A percentile compares a stretch with the other conserved stretches of the same genome.
Evolutionary conservation across 2,797 vertebrate genomes (phyloP).

Genomic region (Onychomys torridus): DNA sequence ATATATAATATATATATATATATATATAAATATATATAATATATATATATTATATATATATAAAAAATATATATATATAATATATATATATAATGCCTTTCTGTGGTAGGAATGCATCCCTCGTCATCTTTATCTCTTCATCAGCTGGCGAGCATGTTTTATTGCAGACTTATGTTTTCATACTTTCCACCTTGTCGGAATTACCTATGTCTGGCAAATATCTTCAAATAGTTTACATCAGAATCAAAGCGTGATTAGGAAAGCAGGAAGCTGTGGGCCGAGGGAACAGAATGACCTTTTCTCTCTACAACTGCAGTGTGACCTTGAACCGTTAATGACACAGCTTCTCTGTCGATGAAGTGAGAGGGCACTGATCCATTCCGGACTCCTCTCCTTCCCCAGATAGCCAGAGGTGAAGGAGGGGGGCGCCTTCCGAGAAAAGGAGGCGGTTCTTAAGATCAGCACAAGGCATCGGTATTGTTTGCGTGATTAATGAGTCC

Average conservation of each 20-base stretch:
- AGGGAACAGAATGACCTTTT: background rate
- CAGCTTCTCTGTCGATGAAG: background rate
- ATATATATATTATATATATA: no score
- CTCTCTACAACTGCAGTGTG: background rate
- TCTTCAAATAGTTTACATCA: background rate
- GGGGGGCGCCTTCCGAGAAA: background rate
- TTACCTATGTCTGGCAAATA: background rate
- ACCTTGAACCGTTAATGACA: background rate
- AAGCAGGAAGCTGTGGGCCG: background rate
- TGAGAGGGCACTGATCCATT: fast-evolving
- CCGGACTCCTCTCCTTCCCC: background rate
- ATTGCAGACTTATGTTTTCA: background rate
- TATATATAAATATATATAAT: background rate
- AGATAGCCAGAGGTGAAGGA: background rate
- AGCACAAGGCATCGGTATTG: background rate
- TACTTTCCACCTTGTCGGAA: background rate
- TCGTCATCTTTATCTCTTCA: background rate
- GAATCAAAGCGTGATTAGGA: background rate
- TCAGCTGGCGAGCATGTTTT: background rate
- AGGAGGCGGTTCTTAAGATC: background rate
- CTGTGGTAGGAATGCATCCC: background rate
- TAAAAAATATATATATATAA: background rate
- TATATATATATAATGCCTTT: background rate
- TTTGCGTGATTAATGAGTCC: slow-evolving; percentile 72
- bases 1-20: background rate